Base-by-base conservation (phyloP, 2,113 vertebrate genomes). In the Nothoprocta pentlandii region DNA sequence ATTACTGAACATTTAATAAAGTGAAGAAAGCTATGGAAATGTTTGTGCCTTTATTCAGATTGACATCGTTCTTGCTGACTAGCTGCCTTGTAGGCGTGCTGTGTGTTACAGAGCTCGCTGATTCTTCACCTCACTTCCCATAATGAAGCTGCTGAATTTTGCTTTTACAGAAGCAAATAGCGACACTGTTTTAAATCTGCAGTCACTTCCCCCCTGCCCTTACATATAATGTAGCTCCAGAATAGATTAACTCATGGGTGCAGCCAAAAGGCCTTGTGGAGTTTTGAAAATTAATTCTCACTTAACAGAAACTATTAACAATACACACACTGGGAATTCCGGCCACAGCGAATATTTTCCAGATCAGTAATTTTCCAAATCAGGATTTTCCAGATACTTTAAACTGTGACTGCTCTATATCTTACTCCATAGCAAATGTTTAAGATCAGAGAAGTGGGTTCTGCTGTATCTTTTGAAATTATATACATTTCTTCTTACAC, bases 341-440 rank as follows among this genome's bases (percentile, higher is more conserved):
- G 89, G 44, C 49, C 92, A 70, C 41, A 58, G 47, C 5, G 8
- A 86, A 81, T 64, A 79, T 69, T 92, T 96, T 96, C 91, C 85
- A 92, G 91, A 89, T 92, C 78, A 93, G 87, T 95, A 89, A 94
- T 69, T 92, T 96, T 96, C 91, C 85, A 92, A 90, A 89, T 92
- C 78, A 93, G 87, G 94, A 89, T 49, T 49, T 49, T 49, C 49
- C 49, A 94, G 94, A 68, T 84, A 64, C 21, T 94, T 96, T 64
- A 82, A 92, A 77, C 78, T 87, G 6, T 85, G 42, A 68, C 85
- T 91, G 49, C 39, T 83, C 47, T 71, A 26, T 44, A 6, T 93
- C 16, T 59, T 87, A 81, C 82, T 89, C 79, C 89, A 62, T 58
- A 78, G 64, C 51, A 93, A 89, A 92, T 1, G 8, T 88, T 84